These are phyloP conservation scores for Microlaimidae sp. DNA, from an alignment of 2,888 invertebrate species.

Conservation along the genomic window DNA sequence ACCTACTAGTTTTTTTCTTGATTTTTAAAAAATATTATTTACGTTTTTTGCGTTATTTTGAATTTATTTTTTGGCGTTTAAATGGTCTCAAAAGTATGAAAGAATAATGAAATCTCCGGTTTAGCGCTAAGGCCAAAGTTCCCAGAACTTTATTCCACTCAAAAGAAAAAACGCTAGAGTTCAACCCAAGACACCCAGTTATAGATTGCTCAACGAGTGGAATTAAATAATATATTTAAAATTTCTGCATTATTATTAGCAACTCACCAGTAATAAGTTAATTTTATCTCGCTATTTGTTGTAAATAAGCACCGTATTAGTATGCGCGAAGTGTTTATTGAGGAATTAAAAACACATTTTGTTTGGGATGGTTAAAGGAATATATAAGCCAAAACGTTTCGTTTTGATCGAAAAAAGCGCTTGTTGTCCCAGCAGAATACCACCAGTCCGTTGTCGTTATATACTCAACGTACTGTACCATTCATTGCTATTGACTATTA, in stretches of 20 bases:
- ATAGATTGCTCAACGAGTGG: conserved; percentile 73
- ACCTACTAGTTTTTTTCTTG: too few species aligned
- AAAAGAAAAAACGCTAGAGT: conserved; percentile 91
- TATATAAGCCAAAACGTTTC: not conserved
- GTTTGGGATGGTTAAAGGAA: not conserved
- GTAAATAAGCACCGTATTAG: too few species aligned
- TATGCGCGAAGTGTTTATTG: not conserved
- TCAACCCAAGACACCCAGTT: conserved; percentile 90
- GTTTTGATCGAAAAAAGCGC: not conserved
- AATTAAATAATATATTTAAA: conserved; percentile 30
- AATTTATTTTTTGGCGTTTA: too few species aligned
- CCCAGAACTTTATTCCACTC: conserved; percentile 54
- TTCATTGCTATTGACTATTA: too few species aligned
- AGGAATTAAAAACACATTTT: not conserved
- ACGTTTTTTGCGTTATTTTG: too few species aligned
- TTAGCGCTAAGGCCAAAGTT: conserved; percentile 82
- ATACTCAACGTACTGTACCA: too few species aligned
- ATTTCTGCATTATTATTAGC: not conserved
- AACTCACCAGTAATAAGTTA: not conserved
- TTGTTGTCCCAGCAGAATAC: too few species aligned
- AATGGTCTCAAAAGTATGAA: conserved; percentile 99
- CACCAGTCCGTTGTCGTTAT: too few species aligned
- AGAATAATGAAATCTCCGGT: conserved; percentile 71
- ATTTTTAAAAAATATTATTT: too few species aligned
- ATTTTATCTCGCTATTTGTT: too few species aligned